Evolutionary conservation across 2,888 invertebrate genomes (phyloP).

Genomic region (Nasonia oneida): DNA sequence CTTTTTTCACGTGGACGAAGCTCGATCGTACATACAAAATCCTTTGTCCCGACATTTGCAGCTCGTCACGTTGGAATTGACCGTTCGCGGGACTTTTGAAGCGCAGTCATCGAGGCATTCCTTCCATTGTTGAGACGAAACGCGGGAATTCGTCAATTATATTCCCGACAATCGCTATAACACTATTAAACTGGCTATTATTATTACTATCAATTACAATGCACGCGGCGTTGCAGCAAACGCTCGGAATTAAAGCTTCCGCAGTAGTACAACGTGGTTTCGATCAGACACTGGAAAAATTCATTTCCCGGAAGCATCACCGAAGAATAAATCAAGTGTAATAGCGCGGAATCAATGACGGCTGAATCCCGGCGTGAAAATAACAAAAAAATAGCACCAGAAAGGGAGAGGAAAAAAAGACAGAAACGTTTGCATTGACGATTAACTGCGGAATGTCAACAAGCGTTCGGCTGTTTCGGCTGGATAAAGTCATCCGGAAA

Average conservation of each 20-base stretch:
- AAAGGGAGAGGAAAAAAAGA: background rate
- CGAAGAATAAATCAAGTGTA: background rate
- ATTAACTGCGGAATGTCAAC: constrained; percentile 36
- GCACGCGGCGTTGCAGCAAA: too few species aligned
- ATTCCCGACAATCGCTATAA: too few species aligned
- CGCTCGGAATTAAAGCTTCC: background rate
- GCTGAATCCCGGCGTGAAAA: background rate
- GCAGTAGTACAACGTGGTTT: background rate
- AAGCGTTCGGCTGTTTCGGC: constrained; percentile 41
- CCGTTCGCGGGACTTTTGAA: too few species aligned
- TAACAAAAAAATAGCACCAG: background rate
- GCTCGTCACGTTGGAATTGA: too few species aligned
- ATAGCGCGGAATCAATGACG: background rate
- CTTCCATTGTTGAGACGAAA: too few species aligned
- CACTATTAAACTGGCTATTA: too few species aligned
- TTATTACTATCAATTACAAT: too few species aligned
- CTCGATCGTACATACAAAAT: too few species aligned
- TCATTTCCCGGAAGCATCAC: background rate
- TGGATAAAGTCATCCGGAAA: constrained; percentile 52
- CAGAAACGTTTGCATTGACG: constrained; percentile 6
- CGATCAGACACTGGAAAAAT: background rate
- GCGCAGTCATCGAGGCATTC: too few species aligned
- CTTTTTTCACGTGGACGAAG: background rate
- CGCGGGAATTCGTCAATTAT: too few species aligned
- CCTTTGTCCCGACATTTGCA: too few species aligned